A percentile compares a stretch with the other conserved stretches of the same genome.
These are phyloP conservation scores for Sinelater perroti DNA, from an alignment of 2,888 invertebrate genomes.

Conservation along the genomic window DNA sequence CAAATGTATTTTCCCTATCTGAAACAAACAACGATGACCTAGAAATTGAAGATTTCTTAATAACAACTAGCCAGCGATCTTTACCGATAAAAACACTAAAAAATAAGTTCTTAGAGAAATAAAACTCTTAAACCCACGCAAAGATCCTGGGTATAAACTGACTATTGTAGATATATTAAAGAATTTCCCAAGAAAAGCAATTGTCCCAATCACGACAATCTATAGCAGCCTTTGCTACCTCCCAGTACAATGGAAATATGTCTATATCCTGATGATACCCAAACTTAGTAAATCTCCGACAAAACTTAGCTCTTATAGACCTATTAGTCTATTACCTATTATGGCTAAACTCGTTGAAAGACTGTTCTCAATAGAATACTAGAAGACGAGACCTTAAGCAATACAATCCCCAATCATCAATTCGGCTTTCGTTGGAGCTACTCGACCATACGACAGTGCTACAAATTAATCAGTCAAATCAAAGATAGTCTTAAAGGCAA, in stretches of 20 bases:
- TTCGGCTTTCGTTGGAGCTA: background rate
- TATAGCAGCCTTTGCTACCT: background rate
- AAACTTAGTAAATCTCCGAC: background rate
- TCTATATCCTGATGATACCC: background rate
- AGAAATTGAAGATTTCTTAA: too few relatives aligned
- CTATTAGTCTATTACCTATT: background rate
- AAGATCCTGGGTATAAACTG: too few relatives aligned
- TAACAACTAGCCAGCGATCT: too few relatives aligned
- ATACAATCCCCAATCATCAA: background rate
- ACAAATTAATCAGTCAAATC: background rate
- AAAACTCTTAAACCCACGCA: too few relatives aligned
- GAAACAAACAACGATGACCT: too few relatives aligned
- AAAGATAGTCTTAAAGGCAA: background rate
- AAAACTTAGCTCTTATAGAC: background rate
- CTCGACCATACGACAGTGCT: background rate
- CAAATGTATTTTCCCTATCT: too few relatives aligned
- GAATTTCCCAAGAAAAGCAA: background rate
- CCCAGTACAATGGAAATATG: slow-evolving; percentile 5
- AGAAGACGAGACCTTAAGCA: background rate
- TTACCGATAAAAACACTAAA: too few relatives aligned
- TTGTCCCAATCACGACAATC: background rate
- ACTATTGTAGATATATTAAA: too few relatives aligned
- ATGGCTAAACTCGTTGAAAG: background rate
- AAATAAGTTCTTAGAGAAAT: too few relatives aligned
- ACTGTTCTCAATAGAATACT: background rate